Base-by-base conservation (phyloP, 2,888 invertebrate species). In the Spicauda simplicius region DNA sequence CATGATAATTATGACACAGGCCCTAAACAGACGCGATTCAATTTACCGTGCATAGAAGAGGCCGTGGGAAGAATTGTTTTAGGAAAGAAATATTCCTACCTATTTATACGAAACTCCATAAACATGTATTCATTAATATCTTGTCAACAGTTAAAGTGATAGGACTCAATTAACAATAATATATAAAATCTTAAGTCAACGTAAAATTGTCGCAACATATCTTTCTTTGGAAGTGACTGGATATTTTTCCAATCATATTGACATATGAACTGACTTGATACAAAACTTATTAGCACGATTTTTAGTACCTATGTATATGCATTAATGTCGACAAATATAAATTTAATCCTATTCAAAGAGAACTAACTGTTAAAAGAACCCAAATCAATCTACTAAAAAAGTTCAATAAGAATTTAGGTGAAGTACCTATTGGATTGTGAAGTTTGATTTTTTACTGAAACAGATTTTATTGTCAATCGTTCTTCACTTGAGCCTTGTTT, bases 21-120 rank as follows among this genome's bases (percentile, higher is more conserved):
- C 41, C 41, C 55, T 55, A 55, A 63, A 55, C 16, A 55, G 55
- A 48, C 30, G 55, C 19, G 54, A 12, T 55, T 48, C 52, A 62
- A 45, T 6, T 41, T 55, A 45, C 10, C 33, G 5, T 54, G 16
- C 20, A n/a, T 55, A 48, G 45, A 63, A 45, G 41, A 41, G 63
- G 63, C 55, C 63, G 63, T 63, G 63, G 63, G 63, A 63, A 63
- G 20, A 61, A 60, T 53, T 11, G 12, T n/a, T 14, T 52, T 18
- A 7, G 20, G 11, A 33, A 16, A 61, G 19, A 33, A 33, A 37
- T 52, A 61, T 53, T 25, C 25, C 30, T 59, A 45, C 50, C 48
- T 30, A 59, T 59, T 30, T 50, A 16, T 11, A 60, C 50, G 50
- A 50, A 48, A 59, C 30, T 16, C 0, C 33, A 16, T 14, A 25